Evolutionary conservation across 2,888 invertebrate species (phyloP), one percentile per base, ranked within the genome.

Genomic region (Tachystola acroxantha): DNA sequence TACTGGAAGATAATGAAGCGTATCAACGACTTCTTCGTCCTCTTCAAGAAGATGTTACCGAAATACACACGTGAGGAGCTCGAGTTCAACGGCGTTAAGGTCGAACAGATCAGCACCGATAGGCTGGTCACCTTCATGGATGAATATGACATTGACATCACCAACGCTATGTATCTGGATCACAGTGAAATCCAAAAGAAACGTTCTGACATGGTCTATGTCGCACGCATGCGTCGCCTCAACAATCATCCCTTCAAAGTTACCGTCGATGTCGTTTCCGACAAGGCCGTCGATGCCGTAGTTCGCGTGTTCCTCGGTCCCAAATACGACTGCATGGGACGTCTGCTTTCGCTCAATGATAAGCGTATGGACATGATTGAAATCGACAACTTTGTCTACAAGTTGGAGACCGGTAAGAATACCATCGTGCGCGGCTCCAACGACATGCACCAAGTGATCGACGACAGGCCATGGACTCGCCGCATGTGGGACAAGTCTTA

Each of bases 301-400:
- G 89, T 93, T 9, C 90, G 92, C 39, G 73, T 91, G 10, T 93
- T 89, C 87, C 70, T 93, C 45, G 93, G 92, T 54, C 93, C 93
- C 25, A 92, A 92, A 71, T 90, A 86, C 74, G 91, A 93, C 70
- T 88, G 90, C 67, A 81, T 88, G 56, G 91, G 91, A 40, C 88
- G 88, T 37, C 75, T 88, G 14, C 69, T 91, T 32, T 81, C 84
- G 53, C 65, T 81, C 44, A 76, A 84, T 55, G 80, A 82, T 64
- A 79, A 75, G 40, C 78, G 85, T 34, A 42, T 55, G 27, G 79
- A 82, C 45, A 84, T 86, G 84, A 55, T 86, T 13, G 86, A 86
- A 45, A 74, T 86, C 33, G 86, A 86, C 57, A 76, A 74, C 50
- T 91, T 93, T 85, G 42, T 86, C 31, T 88, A 89, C 67, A 88